Evolutionary conservation across 1,140 invertebrate genomes (phyloP), one percentile per base, ranked within the genome.

Genomic region (Andrena cerasifolii): DNA sequence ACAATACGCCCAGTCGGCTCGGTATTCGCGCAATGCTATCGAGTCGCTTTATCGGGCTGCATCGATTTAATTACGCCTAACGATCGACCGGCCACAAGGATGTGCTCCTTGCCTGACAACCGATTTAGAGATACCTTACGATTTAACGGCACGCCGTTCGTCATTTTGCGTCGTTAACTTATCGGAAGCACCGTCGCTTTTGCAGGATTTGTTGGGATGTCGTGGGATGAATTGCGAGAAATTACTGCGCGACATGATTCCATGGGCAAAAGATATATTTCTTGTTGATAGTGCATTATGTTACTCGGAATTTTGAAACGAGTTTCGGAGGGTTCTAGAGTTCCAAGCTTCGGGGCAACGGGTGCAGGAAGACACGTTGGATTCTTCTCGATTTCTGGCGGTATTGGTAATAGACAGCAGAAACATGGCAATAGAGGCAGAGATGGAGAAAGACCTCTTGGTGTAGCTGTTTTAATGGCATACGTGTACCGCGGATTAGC

Each of bases 1-100:
- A 80, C 77, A 82, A 82, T 87, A 81, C 54, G 76, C 74, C 43
- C 47, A 62, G 54, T 28, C 66, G 54, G 21, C 24, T 54, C 12
- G 47, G n/a, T 61, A 68, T 68, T 81, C 59, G 51, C 36, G 54
- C 76, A 58, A 73, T 75, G 59, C 33, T 76, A 80, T 87, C 62
- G 51, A 73, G 58, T 49, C 59, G 26, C 71, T 40, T n/a, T 81
- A 83, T 85, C 78, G 53, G 47, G 14, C 31, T 51, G 71, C 61
- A 72, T 79, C 75, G 66, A 88, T 86, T 89, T 87, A 89, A 89
- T 89, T 89, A 87, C 74, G 73, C 43, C 58, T 83, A 86, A 87
- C 82, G 87, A 87, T 86, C 74, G 36, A 40, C 51, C 58, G 79
- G 47, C n/a, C 51, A 79, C 77, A 56, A 65, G 74, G 67, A 77